Conservation (phyloP, 2,113 vertebrate genomes). For the Pterocles gutturalis region DNA sequence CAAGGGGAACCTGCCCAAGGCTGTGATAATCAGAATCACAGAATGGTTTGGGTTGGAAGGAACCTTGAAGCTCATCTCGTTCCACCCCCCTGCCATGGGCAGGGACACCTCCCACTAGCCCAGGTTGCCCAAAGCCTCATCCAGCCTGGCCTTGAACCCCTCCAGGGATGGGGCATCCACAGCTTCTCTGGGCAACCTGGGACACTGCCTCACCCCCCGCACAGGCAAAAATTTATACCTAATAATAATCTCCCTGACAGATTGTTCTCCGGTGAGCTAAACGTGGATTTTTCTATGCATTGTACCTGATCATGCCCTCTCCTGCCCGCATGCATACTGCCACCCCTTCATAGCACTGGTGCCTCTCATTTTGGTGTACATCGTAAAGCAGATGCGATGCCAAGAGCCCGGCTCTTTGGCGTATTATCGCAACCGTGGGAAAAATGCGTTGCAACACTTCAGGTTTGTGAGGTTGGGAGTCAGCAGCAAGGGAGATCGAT, state of each 20-base stretch:
- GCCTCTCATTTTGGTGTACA: neutral
- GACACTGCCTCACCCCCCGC: too few species aligned
- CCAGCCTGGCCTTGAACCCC: too few species aligned
- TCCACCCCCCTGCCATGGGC: too few species aligned
- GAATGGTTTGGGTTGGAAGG: too few species aligned
- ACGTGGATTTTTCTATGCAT: neutral
- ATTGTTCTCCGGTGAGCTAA: neutral
- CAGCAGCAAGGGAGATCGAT: neutral
- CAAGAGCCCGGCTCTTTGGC: neutral
- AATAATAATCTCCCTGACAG: neutral
- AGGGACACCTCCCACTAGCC: too few species aligned
- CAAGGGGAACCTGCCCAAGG: neutral
- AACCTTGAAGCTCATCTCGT: too few species aligned
- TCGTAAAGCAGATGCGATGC: neutral
- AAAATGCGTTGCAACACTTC: neutral
- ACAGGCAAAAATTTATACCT: too few species aligned
- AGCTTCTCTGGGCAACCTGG: too few species aligned
- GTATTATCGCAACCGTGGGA: neutral
- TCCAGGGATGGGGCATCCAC: too few species aligned
- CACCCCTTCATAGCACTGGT: neutral
- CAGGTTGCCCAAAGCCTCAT: too few species aligned
- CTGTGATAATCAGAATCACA: neutral
- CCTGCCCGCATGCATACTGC: accelerated
- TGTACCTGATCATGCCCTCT: neutral
- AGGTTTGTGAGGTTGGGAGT: neutral